These are phyloP conservation scores for Ceratitis capitata DNA, from an alignment of 1,140 invertebrate genomes.

Conservation along the genomic window DNA sequence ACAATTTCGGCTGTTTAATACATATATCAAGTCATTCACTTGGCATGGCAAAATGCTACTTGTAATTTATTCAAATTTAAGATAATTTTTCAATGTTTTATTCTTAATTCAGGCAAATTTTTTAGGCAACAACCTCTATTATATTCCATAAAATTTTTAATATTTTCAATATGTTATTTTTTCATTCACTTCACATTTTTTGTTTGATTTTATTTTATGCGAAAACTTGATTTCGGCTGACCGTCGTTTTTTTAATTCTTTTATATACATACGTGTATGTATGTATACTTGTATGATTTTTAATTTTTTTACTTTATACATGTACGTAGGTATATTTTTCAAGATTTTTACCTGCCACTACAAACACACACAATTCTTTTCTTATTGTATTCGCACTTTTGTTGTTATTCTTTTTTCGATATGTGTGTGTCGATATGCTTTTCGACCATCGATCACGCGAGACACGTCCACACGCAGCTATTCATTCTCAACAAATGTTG, in stretches of 20 bases:
- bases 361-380: conserved; percentile 7
- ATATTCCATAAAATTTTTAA: too few species aligned
- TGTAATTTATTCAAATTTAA: not conserved
- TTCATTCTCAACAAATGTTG: conserved; percentile 31
- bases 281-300: not conserved
- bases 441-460: conserved; percentile 19
- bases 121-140: too few species aligned
- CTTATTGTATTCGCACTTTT: not conserved
- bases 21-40: not conserved
- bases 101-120: too few species aligned
- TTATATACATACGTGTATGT: not conserved
- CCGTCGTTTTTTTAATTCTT: conserved; percentile 38
- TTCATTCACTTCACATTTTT: not conserved
- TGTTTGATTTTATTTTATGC: conserved; percentile 26
- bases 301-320: conserved; percentile 9
- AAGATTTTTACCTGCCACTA: conserved; percentile 21
- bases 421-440: not conserved
- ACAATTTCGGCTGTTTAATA: not conserved
- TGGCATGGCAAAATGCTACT: not conserved
- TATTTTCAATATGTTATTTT: not conserved
- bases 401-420: not conserved
- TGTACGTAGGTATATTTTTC: not conserved
- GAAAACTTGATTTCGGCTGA: conserved; percentile 44
- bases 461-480: not conserved
- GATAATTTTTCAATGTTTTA: not conserved